Base-by-base conservation (phyloP, 2,113 vertebrate genomes). In the Eira barbara region DNA sequence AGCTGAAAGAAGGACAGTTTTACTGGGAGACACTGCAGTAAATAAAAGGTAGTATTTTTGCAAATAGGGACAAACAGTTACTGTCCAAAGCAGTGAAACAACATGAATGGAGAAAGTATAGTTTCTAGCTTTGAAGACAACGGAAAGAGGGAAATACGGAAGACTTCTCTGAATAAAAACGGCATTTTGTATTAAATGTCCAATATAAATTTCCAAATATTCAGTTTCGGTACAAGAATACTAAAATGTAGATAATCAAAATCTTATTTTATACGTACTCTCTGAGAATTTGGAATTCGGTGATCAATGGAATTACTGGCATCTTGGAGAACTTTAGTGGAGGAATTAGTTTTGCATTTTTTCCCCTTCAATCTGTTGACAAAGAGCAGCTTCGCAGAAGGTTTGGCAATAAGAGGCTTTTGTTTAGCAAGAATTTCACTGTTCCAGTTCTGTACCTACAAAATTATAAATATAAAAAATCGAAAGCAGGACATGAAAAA, bases 321-420 rank as follows among this genome's bases (percentile, higher is more conserved):
- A 97, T 99, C 99, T 97, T 99, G 99, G 91, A 99, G 99, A 91
- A 99, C 99, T 97, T 99, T 99, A 83, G 98, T 98, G 97, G 99
- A 98, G 81, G 99, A 97, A 90, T 98, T 98, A 0, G 97, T 96
- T 98, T 99, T 99, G 98, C 99, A 99, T 97, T 99, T 99, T 97
- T 99, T 99, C 94, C 99, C 99, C 92, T 99, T 99, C 59, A 99
- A 98, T 92, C 99, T 99, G 97, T 98, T 99, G 97, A 99, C 99
- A 97, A 99, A 99, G 97, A 99, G 99, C n/a, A 99, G 99, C 98
- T 99, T 99, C 96, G 99, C 99, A 96, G 99, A 99, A 96, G 98
- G 98, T 98, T 99, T 99, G 74, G 98, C 98, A 97, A 99, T 76
- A 18, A 99, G 98, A 27, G 99, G 99, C 97, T 99, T 99, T 97